Evolutionary conservation across 1,140 invertebrate species (phyloP).

Genomic region (Saxidomus purpurata): DNA sequence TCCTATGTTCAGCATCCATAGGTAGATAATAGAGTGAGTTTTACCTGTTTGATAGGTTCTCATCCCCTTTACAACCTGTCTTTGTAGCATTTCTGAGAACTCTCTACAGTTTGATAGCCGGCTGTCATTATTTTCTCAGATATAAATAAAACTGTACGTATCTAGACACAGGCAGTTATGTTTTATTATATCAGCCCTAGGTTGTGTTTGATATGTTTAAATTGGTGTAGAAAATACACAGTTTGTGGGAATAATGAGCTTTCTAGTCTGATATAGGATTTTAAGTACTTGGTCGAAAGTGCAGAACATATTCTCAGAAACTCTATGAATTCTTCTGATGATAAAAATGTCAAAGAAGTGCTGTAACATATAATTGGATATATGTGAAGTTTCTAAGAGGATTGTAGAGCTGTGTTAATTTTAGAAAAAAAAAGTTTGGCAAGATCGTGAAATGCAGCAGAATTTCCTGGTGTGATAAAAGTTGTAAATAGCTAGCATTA

Average conservation of each 20-base stretch:
- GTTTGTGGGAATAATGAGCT: neutral
- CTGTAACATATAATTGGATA: no score
- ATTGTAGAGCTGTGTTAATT: no score
- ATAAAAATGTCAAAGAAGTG: no score
- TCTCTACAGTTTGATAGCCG: neutral
- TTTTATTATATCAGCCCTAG: slow-evolving; percentile 15
- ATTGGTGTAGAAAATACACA: neutral
- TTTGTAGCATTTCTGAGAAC: neutral
- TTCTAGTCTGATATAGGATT: neutral
- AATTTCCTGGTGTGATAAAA: no score
- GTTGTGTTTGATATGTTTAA: neutral
- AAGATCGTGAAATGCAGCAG: no score
- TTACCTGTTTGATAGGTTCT: neutral
- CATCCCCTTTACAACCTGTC: neutral
- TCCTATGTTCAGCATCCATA: no score
- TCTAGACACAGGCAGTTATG: neutral
- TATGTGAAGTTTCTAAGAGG: no score
- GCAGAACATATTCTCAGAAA: neutral
- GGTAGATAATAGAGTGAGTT: neutral
- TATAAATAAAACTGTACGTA: neutral
- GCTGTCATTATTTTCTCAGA: neutral
- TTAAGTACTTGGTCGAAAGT: neutral
- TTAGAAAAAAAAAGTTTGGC: no score
- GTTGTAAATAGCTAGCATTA: no score
- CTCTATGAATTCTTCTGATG: no score